A percentile compares a stretch with the other conserved stretches of the same genome.
These are phyloP conservation scores for Malurus leucopterus DNA, from an alignment of 2,797 vertebrate genomes.

Conservation along the genomic window DNA sequence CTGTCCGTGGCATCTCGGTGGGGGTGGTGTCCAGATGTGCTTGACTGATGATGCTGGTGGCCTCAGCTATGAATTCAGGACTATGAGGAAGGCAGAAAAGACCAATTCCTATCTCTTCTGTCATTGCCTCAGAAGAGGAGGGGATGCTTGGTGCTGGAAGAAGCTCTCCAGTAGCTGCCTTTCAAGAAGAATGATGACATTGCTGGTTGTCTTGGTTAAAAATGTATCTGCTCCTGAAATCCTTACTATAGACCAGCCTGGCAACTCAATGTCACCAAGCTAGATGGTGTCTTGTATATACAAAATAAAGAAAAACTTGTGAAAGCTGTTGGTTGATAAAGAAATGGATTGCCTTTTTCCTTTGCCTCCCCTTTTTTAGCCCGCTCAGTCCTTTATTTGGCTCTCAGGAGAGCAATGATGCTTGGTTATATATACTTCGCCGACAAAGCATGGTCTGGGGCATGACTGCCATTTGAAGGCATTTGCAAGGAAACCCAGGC, in stretches of 20 bases:
- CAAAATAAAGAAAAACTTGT: background rate
- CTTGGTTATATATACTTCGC: slow-evolving; percentile 11
- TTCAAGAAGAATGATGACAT: background rate
- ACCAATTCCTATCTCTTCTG: background rate
- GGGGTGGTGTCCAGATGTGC: background rate
- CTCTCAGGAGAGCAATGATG: background rate
- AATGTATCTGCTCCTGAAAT: background rate
- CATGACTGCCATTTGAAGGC: slow-evolving; percentile 58
- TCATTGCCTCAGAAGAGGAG: background rate
- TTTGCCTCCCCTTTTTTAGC: background rate
- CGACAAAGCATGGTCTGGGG: background rate
- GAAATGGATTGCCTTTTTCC: background rate
- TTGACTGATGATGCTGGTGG: accelerated
- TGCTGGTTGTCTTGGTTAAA: background rate
- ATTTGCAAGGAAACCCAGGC: slow-evolving; percentile 46
- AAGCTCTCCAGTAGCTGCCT: background rate
- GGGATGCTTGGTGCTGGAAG: accelerated
- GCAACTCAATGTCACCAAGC: background rate
- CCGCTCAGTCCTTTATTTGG: slow-evolving; percentile 27
- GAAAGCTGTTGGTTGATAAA: background rate
- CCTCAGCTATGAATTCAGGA: background rate
- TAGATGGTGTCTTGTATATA: background rate
- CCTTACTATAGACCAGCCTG: background rate
- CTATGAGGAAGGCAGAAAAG: background rate
- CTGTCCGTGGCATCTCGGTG: background rate